Conservation (phyloP, 1,140 invertebrate species). For the Hycleus cichorii region DNA sequence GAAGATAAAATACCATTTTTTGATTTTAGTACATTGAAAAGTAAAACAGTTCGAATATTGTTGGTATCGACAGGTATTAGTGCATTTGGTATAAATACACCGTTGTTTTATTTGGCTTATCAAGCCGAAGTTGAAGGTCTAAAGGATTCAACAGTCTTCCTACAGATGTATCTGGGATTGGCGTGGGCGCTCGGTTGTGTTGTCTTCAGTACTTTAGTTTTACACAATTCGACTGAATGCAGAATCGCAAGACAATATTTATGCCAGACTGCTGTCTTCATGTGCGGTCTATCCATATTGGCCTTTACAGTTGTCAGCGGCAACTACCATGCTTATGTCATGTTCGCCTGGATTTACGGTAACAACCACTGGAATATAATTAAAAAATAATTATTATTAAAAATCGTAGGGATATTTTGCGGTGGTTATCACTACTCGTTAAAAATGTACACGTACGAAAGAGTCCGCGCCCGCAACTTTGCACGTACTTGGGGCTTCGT, state of each 20-base stretch:
- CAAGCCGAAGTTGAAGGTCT: constrained; percentile 68
- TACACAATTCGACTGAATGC: constrained; percentile 76
- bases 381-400: not conserved
- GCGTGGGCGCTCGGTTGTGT: constrained; percentile 76
- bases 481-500: constrained; percentile 84
- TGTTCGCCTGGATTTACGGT: constrained; percentile 80
- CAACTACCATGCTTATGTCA: constrained; percentile 67
- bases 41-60: constrained; percentile 76
- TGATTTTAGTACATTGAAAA: constrained; percentile 75
- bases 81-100: constrained; percentile 78
- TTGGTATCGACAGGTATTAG: constrained; percentile 67
- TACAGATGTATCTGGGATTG: constrained; percentile 70
- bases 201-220: constrained; percentile 72
- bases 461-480: constrained; percentile 76
- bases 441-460: constrained; percentile 83
- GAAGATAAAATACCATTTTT: constrained; percentile 78
- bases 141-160: constrained; percentile 58
- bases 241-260: constrained; percentile 79
- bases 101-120: constrained; percentile 77
- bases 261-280: constrained; percentile 67
- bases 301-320: constrained; percentile 76
- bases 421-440: constrained; percentile 80
- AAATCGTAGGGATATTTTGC: constrained; percentile 59
- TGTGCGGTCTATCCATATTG: constrained; percentile 71
- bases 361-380: constrained; percentile 23